Conservation (phyloP, 2,113 vertebrate species). For the Atherinomorus stipes region DNA sequence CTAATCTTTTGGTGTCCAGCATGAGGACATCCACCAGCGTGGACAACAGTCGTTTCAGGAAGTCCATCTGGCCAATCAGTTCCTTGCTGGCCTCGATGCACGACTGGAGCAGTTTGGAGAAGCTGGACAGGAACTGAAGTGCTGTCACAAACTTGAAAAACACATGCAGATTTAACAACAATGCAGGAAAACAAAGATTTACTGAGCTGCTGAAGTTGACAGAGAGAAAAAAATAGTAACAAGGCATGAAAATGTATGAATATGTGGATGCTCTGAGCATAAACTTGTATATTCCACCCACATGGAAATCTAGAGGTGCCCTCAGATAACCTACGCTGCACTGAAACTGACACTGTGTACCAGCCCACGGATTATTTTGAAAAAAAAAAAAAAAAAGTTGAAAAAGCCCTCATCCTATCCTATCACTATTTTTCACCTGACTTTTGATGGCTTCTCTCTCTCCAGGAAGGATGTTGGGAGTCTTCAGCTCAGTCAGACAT, state of each 20-base stretch:
- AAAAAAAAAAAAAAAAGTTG: constrained; percentile 5
- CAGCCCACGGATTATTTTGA: constrained; percentile 37
- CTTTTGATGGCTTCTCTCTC: constrained; percentile 83
- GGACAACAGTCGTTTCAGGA: constrained; percentile 83
- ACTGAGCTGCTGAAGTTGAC: not conserved
- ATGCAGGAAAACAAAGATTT: not conserved
- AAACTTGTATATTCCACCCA: constrained; percentile 62
- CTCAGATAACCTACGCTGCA: constrained; percentile 43
- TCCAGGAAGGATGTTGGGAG: constrained; percentile 71
- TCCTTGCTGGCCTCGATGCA: constrained; percentile 82
- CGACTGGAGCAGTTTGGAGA: constrained; percentile 86
- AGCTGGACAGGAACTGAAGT: constrained; percentile 87
- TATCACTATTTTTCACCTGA: constrained; percentile 83
- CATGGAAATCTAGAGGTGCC: constrained; percentile 44
- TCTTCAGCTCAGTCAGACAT: constrained; percentile 85
- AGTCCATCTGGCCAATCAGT: constrained; percentile 83
- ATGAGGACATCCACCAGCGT: constrained; percentile 83
- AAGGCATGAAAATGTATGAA: not conserved
- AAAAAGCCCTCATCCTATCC: constrained; percentile 16
- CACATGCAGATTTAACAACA: not conserved
- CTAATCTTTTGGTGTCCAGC: constrained; percentile 77
- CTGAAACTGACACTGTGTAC: constrained; percentile 18
- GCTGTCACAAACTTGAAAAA: constrained; percentile 82
- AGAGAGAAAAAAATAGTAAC: not conserved
- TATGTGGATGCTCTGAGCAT: constrained; percentile 15